These are phyloP conservation scores for Cercopithecus neglectus DNA, from an alignment of 2,797 vertebrate species.

Conservation along the genomic window DNA sequence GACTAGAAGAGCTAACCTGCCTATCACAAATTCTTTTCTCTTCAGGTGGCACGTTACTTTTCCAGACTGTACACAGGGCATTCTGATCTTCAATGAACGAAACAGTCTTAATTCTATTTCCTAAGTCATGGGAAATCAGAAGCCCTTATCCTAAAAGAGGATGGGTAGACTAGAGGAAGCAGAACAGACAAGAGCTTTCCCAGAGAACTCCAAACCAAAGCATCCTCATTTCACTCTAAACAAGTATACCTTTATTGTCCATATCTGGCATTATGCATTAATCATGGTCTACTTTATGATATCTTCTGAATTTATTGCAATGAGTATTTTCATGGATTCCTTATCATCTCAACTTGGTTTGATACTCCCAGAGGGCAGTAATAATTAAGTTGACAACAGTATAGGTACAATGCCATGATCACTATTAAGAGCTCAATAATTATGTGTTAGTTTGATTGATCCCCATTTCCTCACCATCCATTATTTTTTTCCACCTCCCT, in stretches of 20 bases:
- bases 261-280: neutral
- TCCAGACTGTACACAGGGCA: neutral
- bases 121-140: conserved; percentile 16
- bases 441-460: neutral
- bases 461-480: neutral
- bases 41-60: neutral
- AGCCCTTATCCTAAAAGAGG: neutral
- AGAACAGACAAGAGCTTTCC: neutral
- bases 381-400: neutral
- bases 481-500: neutral
- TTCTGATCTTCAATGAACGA: neutral
- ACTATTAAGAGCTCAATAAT: neutral
- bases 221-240: neutral
- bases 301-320: neutral
- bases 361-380: neutral
- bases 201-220: conserved; percentile 1
- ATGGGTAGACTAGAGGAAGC: neutral
- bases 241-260: neutral
- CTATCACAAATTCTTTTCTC: neutral
- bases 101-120: conserved; percentile 14
- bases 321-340: neutral
- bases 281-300: neutral
- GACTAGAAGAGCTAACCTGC: neutral
- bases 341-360: neutral
- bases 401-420: neutral